These are phyloP conservation scores for Catharus minimus DNA, from an alignment of 2,113 vertebrate genomes.

Conservation along the genomic window DNA sequence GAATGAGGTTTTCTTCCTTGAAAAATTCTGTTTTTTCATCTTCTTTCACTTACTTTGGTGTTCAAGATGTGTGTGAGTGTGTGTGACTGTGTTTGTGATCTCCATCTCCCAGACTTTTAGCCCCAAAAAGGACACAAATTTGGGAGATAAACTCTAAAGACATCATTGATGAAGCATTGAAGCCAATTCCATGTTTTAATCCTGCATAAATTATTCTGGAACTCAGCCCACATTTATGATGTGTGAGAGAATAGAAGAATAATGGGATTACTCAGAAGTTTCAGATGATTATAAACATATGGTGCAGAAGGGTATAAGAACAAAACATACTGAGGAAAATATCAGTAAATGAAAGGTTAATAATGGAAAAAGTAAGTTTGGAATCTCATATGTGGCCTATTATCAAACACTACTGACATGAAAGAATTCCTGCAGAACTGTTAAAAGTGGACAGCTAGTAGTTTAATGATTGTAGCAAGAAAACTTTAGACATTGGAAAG, in stretches of 20 bases:
- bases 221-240: slow-evolving; percentile 40
- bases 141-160: slow-evolving; percentile 27
- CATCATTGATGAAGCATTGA: slow-evolving; percentile 36
- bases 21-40: background rate
- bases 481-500: slow-evolving; percentile 33
- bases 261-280: slow-evolving; percentile 51
- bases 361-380: slow-evolving; percentile 44
- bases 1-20: slow-evolving; percentile 1
- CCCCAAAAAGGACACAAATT: background rate
- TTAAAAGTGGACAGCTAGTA: slow-evolving; percentile 49
- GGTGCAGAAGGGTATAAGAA: slow-evolving; percentile 21
- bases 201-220: slow-evolving; percentile 52
- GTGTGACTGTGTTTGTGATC: slow-evolving; percentile 6
- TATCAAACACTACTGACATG: slow-evolving; percentile 47
- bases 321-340: slow-evolving; percentile 23
- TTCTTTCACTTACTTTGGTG: slow-evolving; percentile 14
- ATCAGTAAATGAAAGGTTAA: slow-evolving; percentile 50
- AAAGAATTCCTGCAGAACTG: slow-evolving; percentile 59
- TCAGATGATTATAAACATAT: slow-evolving; percentile 72
- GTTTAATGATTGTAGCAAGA: slow-evolving; percentile 28
- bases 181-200: slow-evolving; percentile 60
- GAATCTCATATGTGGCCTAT: slow-evolving; percentile 36
- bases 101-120: background rate
- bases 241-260: slow-evolving; percentile 57
- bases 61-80: background rate